phyloP scores from a whole-genome alignment of 2,113 vertebrate genomes.

The Neolamprologus caudopunctatus region DNA sequence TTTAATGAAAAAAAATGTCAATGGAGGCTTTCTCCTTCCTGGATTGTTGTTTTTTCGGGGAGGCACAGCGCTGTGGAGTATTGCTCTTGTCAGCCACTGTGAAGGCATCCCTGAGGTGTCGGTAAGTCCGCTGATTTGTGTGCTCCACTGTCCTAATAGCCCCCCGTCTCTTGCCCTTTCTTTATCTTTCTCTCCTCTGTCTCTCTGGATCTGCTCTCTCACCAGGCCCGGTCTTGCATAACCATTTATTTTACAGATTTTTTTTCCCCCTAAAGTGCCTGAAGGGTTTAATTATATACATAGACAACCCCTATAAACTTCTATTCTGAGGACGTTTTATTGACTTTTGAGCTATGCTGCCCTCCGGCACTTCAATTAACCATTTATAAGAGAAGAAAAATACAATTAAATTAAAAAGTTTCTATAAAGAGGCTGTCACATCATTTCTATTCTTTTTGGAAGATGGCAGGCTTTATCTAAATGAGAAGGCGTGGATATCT shows the following conservation, averaged over 20 bases:
- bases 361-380: constrained; percentile 98
- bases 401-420: constrained; percentile 87
- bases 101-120: constrained; percentile 85
- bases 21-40: constrained; percentile 59
- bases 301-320: constrained; percentile 97
- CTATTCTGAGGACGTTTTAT: constrained; percentile 96
- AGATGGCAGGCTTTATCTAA: constrained; percentile 61
- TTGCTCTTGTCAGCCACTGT: constrained; percentile 82
- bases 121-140: constrained; percentile 71
- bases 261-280: constrained; percentile 74
- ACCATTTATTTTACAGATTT: constrained; percentile 73
- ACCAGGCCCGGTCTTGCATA: constrained; percentile 48
- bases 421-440: constrained; percentile 85
- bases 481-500: constrained; percentile 75
- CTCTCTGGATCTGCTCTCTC: constrained; percentile 38
- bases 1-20: constrained; percentile 49
- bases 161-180: constrained; percentile 57
- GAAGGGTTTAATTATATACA: constrained; percentile 99
- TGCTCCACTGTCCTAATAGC: constrained; percentile 39
- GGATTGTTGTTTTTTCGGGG: constrained; percentile 54
- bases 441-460: constrained; percentile 67
- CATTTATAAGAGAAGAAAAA: constrained; percentile 89
- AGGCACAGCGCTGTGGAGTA: constrained; percentile 62
- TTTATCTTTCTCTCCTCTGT: constrained; percentile 45
- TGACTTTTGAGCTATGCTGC: constrained; percentile 87